phyloP scores from a whole-genome alignment of 2,797 vertebrate genomes.

The Erethizon dorsatum region DNA sequence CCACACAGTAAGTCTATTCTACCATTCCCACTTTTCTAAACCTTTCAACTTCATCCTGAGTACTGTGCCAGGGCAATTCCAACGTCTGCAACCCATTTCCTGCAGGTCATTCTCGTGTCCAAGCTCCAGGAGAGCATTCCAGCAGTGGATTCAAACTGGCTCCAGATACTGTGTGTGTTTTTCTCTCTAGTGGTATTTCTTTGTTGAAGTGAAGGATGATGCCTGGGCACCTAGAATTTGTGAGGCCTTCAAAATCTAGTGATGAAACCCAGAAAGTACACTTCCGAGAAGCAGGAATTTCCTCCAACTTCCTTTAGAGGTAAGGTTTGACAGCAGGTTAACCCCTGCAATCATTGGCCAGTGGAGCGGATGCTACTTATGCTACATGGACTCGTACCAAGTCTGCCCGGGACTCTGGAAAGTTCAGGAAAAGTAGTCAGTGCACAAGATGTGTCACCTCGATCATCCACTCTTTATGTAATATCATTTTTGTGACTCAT shows the following conservation, averaged over 20 bases:
- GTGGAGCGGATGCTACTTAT: neutral
- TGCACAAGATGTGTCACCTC: conserved; percentile 5
- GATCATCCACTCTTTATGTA: neutral
- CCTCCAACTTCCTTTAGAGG: neutral
- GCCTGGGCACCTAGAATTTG: neutral
- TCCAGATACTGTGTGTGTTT: neutral
- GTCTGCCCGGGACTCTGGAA: neutral
- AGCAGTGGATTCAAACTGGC: neutral
- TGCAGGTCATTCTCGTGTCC: neutral
- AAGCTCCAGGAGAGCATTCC: neutral
- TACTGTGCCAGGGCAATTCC: neutral
- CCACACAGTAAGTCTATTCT: neutral
- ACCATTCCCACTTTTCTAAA: neutral
- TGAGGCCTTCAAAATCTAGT: neutral
- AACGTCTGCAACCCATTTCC: neutral
- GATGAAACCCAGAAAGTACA: neutral
- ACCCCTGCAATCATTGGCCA: neutral
- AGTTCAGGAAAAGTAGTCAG: neutral
- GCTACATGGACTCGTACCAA: neutral
- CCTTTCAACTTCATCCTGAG: neutral
- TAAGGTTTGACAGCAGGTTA: neutral
- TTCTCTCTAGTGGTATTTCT: neutral
- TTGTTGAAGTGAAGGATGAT: neutral
- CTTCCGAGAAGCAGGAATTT: conserved; percentile 35
- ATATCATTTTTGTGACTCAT: neutral